Conservation (phyloP, 1,140 invertebrate genomes). For the Drosophila nikananu region DNA sequence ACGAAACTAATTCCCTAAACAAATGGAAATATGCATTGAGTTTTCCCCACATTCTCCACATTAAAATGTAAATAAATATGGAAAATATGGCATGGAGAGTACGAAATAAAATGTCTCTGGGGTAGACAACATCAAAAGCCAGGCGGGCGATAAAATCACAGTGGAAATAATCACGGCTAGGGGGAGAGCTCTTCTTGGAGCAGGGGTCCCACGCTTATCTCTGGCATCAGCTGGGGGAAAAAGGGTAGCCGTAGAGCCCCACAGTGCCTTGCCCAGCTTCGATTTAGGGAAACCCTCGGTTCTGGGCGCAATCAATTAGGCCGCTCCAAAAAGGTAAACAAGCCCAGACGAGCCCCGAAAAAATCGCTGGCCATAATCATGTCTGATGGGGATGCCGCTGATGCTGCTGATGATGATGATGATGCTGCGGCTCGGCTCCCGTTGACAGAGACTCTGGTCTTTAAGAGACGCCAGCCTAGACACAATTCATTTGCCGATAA, state of each 20-base stretch:
- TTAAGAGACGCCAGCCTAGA: slow-evolving; percentile 23
- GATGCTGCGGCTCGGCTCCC: slow-evolving; percentile 28
- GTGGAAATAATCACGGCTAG: slow-evolving; percentile 48
- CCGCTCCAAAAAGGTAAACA: slow-evolving; percentile 67
- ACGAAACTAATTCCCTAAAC: slow-evolving; percentile 66
- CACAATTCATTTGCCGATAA: slow-evolving; percentile 76
- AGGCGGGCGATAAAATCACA: slow-evolving; percentile 67
- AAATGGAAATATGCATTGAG: slow-evolving; percentile 74
- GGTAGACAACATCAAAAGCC: slow-evolving; percentile 59
- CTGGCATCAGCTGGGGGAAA: slow-evolving; percentile 18
- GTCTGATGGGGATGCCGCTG: slow-evolving; percentile 29
- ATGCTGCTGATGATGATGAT: slow-evolving; percentile 7
- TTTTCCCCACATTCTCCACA: slow-evolving; percentile 51
- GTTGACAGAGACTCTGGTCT: slow-evolving; percentile 43
- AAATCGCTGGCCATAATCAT: slow-evolving; percentile 30
- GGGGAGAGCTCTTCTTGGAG: not conserved
- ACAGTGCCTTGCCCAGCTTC: slow-evolving; percentile 22
- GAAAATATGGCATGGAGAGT: slow-evolving; percentile 43
- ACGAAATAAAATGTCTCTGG: slow-evolving; percentile 28
- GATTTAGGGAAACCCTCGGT: slow-evolving; percentile 24
- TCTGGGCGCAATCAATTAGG: slow-evolving; percentile 77
- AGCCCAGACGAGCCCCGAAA: slow-evolving; percentile 33
- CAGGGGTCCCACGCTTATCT: slow-evolving; percentile 3
- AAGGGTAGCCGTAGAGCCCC: slow-evolving; percentile 26
- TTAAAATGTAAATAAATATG: slow-evolving; percentile 77